A percentile compares a stretch with the other conserved stretches of the same genome.
These are phyloP conservation scores for Dromococcyx pavoninus DNA, from an alignment of 2,797 vertebrate genomes.

Conservation along the genomic window DNA sequence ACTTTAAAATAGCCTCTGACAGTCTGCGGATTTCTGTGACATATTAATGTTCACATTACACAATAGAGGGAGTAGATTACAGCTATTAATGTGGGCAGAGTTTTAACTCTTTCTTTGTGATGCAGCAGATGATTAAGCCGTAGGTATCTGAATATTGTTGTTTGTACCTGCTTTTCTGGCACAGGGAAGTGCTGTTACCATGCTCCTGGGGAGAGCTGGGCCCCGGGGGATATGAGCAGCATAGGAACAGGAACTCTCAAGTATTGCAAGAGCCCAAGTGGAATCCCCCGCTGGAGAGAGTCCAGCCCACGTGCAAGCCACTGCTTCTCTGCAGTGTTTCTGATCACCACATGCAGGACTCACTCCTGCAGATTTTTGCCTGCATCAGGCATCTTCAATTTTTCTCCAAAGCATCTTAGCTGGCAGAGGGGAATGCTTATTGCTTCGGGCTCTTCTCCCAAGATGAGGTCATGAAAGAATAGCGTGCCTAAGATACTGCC, in stretches of 20 bases:
- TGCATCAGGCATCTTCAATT: neutral
- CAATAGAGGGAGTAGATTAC: neutral
- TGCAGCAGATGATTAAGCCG: neutral
- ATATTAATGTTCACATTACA: neutral
- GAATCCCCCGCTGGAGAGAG: neutral
- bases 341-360: rapidly evolving
- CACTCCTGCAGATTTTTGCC: neutral
- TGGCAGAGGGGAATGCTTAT: neutral
- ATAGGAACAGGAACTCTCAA: neutral
- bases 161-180: neutral
- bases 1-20: neutral
- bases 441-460: neutral
- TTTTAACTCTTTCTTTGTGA: neutral
- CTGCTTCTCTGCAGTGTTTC: rapidly evolving
- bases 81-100: rapidly evolving
- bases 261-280: neutral
- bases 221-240: rapidly evolving
- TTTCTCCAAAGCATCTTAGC: neutral
- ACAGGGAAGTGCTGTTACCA: neutral
- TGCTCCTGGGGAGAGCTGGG: neutral
- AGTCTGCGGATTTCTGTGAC: neutral
- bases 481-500: neutral
- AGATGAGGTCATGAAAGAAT: neutral
- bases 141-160: neutral
- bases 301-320: neutral